Base-by-base conservation (phyloP, 92 coral and sea anemone species). In the Epizoanthus scotinus region DNA sequence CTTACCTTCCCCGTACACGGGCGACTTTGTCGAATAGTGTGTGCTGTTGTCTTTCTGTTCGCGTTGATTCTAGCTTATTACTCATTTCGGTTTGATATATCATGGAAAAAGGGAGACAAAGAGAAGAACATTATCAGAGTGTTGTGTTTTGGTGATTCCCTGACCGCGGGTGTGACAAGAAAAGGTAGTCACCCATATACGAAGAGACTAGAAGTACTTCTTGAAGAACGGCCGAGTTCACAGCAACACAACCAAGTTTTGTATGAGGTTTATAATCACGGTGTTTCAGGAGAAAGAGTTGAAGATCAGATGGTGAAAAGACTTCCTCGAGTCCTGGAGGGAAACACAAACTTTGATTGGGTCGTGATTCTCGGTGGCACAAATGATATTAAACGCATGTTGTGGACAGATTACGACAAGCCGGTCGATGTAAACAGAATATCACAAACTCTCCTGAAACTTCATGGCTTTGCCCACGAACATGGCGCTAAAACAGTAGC, bases 291-390 rank as follows among this genome's bases (percentile, higher is more conserved):
- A 6, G 93, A 89, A 34, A 58, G 77, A 55, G 93, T 74, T 5
- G 58, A 77, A 8, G 88, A 83, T 6, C 55, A 55, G 2, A 78
- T 87, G 71, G 36, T 55, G 58, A 73, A 54, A n/a, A 70, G 93
- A 26, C 84, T 89, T 12, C 63, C 68, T 8, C 56, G 54, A 59
- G 72, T 71, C 27, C 73, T 89, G 6, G 58, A 79, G 57, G 34
- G 47, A n/a, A 22, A 68, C 6, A 49, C 18, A 6, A 66, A 15
- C 20, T 94, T 86, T 72, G 87, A 82, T 44, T 94, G 98, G 98
- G 94, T 91, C 36, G 58, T 94, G 14, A 89, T 94, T 26, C 83
- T 94, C 2, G 89, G 92, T 7, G 98, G 98, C 3, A 89, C 95
- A 8, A 94, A 94, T 78, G 98, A 94, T 70, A 61, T 94, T 56